A percentile compares a stretch with the other conserved stretches of the same genome.
These are phyloP conservation scores for Euplagia quadripunctaria DNA, from an alignment of 2,888 invertebrate species.

Conservation along the genomic window DNA sequence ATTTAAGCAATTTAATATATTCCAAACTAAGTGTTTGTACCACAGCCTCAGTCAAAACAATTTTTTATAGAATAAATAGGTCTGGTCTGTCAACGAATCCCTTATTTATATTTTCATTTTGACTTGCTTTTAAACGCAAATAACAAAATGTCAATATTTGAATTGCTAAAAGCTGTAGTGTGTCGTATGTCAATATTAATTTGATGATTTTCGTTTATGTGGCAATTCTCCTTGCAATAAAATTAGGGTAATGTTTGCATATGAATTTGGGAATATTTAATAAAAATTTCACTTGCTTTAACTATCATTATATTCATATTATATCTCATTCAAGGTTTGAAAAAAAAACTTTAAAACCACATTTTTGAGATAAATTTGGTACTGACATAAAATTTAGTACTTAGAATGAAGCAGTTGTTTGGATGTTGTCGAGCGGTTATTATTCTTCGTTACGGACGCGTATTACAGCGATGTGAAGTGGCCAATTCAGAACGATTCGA, in stretches of 20 bases:
- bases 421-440: too few species aligned
- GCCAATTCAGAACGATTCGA: too few species aligned
- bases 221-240: not conserved
- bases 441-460: too few species aligned
- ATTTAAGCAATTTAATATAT: not conserved
- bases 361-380: not conserved
- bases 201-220: constrained; percentile 10
- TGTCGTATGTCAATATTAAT: constrained; percentile 4
- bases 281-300: too few species aligned
- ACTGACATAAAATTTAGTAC: too few species aligned
- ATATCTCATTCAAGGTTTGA: not conserved
- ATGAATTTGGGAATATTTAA: not conserved
- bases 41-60: not conserved
- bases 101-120: not conserved
- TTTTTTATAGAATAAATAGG: not conserved
- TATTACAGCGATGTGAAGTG: too few species aligned
- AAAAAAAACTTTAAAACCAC: not conserved
- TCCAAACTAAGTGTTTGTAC: not conserved
- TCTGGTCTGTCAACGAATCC: not conserved
- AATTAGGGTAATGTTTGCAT: not conserved
- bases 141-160: constrained; percentile 9
- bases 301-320: too few species aligned
- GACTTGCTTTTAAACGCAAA: not conserved
- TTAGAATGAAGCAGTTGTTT: too few species aligned
- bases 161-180: constrained; percentile 8